Evolutionary conservation across 2,888 invertebrate genomes (phyloP).

Genomic region (Trilocha varians): DNA sequence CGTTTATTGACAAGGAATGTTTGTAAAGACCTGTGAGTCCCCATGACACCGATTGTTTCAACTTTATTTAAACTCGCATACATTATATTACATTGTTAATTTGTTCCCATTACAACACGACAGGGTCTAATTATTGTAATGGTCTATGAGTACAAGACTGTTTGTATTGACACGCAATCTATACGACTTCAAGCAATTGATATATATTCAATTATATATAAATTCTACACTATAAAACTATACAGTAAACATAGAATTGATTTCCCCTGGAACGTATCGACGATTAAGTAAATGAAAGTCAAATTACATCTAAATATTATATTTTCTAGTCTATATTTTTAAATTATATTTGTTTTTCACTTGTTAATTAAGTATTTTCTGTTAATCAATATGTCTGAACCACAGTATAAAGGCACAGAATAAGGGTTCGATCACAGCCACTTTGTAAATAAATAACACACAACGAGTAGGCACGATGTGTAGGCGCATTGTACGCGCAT

Average conservation of each 20-base stretch:
- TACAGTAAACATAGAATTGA: background rate
- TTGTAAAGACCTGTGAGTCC: constrained; percentile 10
- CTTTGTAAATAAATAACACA: constrained; percentile 44
- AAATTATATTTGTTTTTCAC: background rate
- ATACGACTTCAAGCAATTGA: background rate
- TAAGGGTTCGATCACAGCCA: constrained; percentile 64
- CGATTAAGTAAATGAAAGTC: background rate
- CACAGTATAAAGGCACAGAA: constrained; percentile 35
- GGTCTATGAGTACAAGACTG: constrained; percentile 29
- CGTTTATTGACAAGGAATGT: background rate
- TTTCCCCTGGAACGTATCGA: background rate
- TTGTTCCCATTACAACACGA: constrained; percentile 60
- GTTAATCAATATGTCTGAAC: constrained; percentile 41
- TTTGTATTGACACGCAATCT: constrained; percentile 37
- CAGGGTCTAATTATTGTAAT: constrained; percentile 59
- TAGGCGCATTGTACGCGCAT: constrained; percentile 21
- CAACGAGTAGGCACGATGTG: constrained; percentile 40
- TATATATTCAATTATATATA: background rate
- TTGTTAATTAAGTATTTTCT: constrained; percentile 24
- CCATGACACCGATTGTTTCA: constrained; percentile 41
- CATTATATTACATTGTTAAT: constrained; percentile 54
- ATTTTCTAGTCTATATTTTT: background rate
- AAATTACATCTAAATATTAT: background rate
- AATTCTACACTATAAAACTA: background rate
- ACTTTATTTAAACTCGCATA: constrained; percentile 44